Evolutionary conservation across 2,888 invertebrate species (phyloP).

Genomic region (Cheiracanthium punctorium): DNA sequence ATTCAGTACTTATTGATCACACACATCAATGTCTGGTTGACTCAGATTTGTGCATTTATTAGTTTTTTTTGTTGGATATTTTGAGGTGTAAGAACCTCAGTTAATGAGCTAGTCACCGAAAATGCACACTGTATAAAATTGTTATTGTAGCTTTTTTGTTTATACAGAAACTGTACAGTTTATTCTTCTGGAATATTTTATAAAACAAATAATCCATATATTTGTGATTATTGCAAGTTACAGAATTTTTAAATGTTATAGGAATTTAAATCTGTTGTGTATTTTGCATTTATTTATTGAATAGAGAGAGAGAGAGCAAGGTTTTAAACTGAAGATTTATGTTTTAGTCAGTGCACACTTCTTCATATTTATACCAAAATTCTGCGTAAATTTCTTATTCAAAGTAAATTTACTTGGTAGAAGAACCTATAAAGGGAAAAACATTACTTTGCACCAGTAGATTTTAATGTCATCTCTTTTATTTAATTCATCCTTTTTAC

Average conservation of each 20-base stretch:
- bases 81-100: background rate
- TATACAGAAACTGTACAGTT: conserved; percentile 34
- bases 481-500: no score
- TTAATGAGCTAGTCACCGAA: background rate
- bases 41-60: conserved; percentile 2
- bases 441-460: no score
- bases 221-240: conserved; percentile 18
- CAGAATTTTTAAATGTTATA: conserved; percentile 28
- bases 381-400: no score
- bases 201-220: conserved; percentile 22
- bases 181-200: conserved; percentile 23
- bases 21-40: background rate
- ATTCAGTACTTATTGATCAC: conserved; percentile 6
- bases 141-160: conserved; percentile 19
- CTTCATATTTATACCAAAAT: background rate
- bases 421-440: no score
- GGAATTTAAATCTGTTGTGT: conserved; percentile 31
- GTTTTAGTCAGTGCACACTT: background rate
- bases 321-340: background rate
- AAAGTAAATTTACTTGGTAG: no score
- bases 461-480: no score
- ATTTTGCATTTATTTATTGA: conserved; percentile 34
- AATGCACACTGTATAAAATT: conserved; percentile 23
- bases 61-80: background rate
- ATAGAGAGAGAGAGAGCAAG: background rate